phyloP scores from a whole-genome alignment of 2,797 vertebrate genomes.

The Furcifer pardalis region DNA sequence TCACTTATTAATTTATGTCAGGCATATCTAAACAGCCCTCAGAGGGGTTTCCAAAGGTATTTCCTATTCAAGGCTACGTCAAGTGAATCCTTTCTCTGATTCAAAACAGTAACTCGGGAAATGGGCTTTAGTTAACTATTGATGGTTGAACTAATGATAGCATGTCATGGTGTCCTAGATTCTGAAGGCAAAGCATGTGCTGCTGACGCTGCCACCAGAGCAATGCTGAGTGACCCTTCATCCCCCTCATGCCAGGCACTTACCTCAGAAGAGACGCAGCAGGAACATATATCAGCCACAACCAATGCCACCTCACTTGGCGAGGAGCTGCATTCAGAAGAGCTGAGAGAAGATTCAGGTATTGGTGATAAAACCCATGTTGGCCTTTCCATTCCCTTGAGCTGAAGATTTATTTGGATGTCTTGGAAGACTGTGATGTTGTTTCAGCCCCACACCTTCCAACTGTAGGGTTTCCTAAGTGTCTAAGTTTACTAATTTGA shows the following conservation, averaged over 20 bases:
- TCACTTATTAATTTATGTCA: neutral
- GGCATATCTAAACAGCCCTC: neutral
- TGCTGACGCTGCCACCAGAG: slow-evolving; percentile 57
- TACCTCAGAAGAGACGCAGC: slow-evolving; percentile 63
- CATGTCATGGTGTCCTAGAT: slow-evolving; percentile 69
- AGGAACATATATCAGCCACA: slow-evolving; percentile 55
- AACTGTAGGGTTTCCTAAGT: neutral
- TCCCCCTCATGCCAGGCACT: slow-evolving; percentile 66
- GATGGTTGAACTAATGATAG: slow-evolving; percentile 18
- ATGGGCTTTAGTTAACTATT: slow-evolving; percentile 21
- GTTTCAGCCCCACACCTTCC: neutral
- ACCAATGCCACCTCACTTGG: slow-evolving; percentile 48
- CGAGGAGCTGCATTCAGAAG: slow-evolving; percentile 64
- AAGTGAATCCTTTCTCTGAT: neutral
- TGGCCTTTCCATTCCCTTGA: neutral
- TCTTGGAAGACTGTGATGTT: neutral
- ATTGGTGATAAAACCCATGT: slow-evolving; percentile 14
- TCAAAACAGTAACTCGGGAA: neutral
- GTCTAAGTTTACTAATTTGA: neutral
- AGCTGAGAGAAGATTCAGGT: slow-evolving; percentile 75
- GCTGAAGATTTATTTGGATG: neutral
- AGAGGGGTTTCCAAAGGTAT: neutral
- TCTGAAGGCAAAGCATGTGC: slow-evolving; percentile 69
- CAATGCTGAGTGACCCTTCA: slow-evolving; percentile 60
- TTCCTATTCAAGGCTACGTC: neutral